Conservation (phyloP, 2,797 vertebrate species). For the Danio albolineatus region DNA sequence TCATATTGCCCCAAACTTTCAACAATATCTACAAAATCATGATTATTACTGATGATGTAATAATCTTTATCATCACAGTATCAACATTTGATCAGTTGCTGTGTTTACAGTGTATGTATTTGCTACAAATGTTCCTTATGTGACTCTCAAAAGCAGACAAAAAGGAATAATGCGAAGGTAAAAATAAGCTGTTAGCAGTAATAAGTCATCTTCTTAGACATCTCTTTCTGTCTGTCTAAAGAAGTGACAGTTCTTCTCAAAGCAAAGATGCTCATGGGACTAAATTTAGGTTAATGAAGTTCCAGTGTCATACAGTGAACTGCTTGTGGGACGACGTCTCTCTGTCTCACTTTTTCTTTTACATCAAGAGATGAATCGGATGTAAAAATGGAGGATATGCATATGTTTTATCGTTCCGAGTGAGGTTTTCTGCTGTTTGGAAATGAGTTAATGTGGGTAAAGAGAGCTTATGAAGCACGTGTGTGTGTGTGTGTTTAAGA, state of each 20-base stretch:
- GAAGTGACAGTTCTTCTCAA: slow-evolving; percentile 7
- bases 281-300: slow-evolving; percentile 30
- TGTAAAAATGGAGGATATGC: neutral
- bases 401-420: neutral
- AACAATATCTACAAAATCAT: too few species aligned
- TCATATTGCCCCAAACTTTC: too few species aligned
- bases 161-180: neutral
- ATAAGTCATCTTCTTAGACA: slow-evolving; percentile 8
- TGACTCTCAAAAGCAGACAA: neutral
- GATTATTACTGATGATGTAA: too few species aligned
- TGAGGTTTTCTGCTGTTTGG: neutral
- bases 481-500: slow-evolving; percentile 42
- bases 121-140: neutral
- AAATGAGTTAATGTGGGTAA: slow-evolving; percentile 41
- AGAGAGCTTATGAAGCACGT: slow-evolving; percentile 31
- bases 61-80: too few species aligned
- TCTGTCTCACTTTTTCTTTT: slow-evolving; percentile 14
- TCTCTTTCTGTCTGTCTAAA: slow-evolving; percentile 5
- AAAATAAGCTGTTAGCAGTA: neutral
- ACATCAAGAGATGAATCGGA: slow-evolving; percentile 14
- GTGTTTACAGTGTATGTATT: too few species aligned
- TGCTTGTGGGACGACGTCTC: neutral
- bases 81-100: too few species aligned
- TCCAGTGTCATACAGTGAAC: slow-evolving; percentile 13
- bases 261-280: neutral